Base-by-base conservation (phyloP, 2,888 invertebrate genomes). In the Agrochola lota region DNA sequence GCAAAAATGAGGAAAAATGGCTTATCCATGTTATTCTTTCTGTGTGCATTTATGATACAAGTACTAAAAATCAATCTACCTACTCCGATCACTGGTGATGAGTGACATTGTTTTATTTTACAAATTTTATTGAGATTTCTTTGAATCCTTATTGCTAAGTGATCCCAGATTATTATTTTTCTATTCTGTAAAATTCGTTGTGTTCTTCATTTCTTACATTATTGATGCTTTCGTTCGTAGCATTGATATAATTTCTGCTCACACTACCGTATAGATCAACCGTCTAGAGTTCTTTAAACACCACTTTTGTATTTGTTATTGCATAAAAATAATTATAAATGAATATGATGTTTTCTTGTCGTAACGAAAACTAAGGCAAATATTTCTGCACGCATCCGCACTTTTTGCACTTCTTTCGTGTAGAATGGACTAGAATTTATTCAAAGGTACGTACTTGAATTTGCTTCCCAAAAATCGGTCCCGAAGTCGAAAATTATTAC, bases 21-120 rank as follows among this genome's bases (percentile, higher is more conserved):
- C n/a, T n/a, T n/a, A n/a, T n/a, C n/a, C n/a, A n/a, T n/a, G n/a
- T n/a, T n/a, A n/a, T n/a, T n/a, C n/a, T n/a, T n/a, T n/a, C n/a
- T n/a, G n/a, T n/a, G n/a, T n/a, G n/a, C n/a, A n/a, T n/a, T n/a
- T n/a, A n/a, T n/a, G n/a, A n/a, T n/a, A n/a, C n/a, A n/a, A n/a
- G n/a, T n/a, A n/a, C n/a, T n/a, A n/a, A n/a, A n/a, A n/a, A n/a
- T n/a, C n/a, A n/a, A n/a, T n/a, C n/a, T n/a, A n/a, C n/a, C n/a
- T n/a, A n/a, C n/a, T n/a, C n/a, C n/a, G n/a, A n/a, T n/a, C n/a
- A n/a, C n/a, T n/a, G n/a, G 57, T 80, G 74, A 74, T 71, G 67
- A 77, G 78, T 69, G 77, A 52, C 75, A 79, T 52, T 67, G 62
- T 79, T 84, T 76, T 70, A 64, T 69, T 69, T 71, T 49, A 30